Evolutionary conservation across 2,113 vertebrate genomes (phyloP), one percentile per base, ranked within the genome.

Genomic region (Mormyrus lacerda): DNA sequence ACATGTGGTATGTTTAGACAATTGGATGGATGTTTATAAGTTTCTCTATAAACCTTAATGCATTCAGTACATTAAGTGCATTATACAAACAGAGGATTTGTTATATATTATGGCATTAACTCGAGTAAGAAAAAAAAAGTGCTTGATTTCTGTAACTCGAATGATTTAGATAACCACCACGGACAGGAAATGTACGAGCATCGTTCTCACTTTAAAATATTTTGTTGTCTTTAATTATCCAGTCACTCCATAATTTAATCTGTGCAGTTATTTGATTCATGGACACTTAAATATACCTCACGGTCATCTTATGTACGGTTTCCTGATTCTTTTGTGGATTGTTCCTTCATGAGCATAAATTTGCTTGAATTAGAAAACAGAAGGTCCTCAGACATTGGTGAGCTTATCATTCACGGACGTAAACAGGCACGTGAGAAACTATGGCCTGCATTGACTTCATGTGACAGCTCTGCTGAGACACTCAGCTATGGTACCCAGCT

Each of bases 11-110:
- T 85, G 83, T n/a, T 85, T 85, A 47, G 24, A 85, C 24, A 27
- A 27, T n/a, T 85, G 3, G 45, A 9, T 85, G 86, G 79, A 58
- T 87, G 86, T 87, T 87, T 87, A 87, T 42, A 58, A 24, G 15
- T 58, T 69, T 39, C 35, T 4, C 8, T 58, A 42, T 58, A 87
- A 87, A 87, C 55, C 55, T 51, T 87, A 44, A 42, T 13, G 19
- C 51, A 42, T 19, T 87, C 10, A 42, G 31, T 13, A 87, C 53
- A 44, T 35, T 58, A 85, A 61, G 55, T 87, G 53, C 42, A 55
- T 39, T 87, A 2, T 24, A 58, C 55, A 87, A 42, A 87, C 31
- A 42, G 31, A 19, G 35, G 51, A 58, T 48, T 39, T 8, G n/a
- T 27, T 69, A 27, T 69, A 31, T 69, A 69, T 13, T 31, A 31